Evolutionary conservation across 2,797 vertebrate species (phyloP).

Genomic region (Spinus olivaceus): DNA sequence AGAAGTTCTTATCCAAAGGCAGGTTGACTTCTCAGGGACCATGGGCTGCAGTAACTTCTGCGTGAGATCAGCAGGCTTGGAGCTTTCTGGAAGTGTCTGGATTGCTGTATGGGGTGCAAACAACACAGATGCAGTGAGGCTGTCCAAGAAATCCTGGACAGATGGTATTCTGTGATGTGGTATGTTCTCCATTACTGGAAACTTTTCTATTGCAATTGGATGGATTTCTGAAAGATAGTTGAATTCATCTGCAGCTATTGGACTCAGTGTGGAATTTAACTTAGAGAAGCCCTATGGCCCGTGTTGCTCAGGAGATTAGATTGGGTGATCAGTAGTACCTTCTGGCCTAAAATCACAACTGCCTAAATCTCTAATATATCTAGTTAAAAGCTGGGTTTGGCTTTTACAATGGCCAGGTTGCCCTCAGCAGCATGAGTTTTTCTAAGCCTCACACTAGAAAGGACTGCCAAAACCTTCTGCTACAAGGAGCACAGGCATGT

Average conservation of each 20-base stretch:
- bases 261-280: constrained; percentile 6
- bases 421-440: neutral
- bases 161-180: neutral
- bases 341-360: neutral
- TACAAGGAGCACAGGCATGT: constrained; percentile 12
- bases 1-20: neutral
- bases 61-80: neutral
- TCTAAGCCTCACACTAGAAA: neutral
- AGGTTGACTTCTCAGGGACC: neutral
- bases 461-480: constrained; percentile 23
- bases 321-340: neutral
- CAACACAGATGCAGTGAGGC: neutral
- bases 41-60: neutral
- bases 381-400: neutral
- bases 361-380: neutral
- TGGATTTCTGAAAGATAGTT: neutral
- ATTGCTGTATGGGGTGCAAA: neutral
- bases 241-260: constrained; percentile 1
- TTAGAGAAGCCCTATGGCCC: neutral
- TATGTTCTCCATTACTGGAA: constrained; percentile 3
- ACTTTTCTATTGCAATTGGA: neutral
- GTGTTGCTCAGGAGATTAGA: neutral
- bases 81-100: neutral
- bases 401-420: constrained; percentile 11
- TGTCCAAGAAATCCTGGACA: constrained; percentile 18